phyloP scores from a whole-genome alignment of 2,113 vertebrate species.

The Nibea albiflora region DNA sequence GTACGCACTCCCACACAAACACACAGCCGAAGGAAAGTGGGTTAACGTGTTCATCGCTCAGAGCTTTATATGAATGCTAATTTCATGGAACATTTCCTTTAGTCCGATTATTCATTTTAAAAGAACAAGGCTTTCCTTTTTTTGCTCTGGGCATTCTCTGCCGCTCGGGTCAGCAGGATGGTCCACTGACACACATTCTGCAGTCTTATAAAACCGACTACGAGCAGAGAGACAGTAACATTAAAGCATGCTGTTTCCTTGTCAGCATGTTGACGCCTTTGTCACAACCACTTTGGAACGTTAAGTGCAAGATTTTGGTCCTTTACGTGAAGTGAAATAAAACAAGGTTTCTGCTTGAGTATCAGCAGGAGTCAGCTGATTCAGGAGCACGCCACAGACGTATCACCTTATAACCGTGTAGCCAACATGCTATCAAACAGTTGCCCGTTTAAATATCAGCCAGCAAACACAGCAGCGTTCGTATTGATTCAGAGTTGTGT shows the following conservation, averaged over 20 bases:
- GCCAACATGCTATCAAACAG: not conserved
- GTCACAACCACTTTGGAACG: not conserved
- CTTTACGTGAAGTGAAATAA: not conserved
- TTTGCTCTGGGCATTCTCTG: conserved; percentile 40
- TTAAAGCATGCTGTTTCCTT: not conserved
- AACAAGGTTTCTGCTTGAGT: not conserved
- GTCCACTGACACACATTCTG: conserved; percentile 79
- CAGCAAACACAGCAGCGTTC: not conserved
- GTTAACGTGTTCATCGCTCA: conserved; percentile 70
- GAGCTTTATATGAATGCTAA: conserved; percentile 64
- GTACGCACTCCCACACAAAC: conserved; percentile 24
- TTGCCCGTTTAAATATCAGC: not conserved
- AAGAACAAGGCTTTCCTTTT: conserved; percentile 6
- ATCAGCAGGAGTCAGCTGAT: conserved; percentile 1
- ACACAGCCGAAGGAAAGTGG: conserved; percentile 53
- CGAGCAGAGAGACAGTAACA: conserved; percentile 8
- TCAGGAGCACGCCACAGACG: not conserved
- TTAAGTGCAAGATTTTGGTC: not conserved
- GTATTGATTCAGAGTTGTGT: not conserved
- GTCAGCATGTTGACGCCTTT: conserved; percentile 23
- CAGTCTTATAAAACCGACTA: conserved; percentile 2
- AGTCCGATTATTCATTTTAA: conserved; percentile 43
- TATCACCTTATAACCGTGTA: not conserved
- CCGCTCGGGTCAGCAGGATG: conserved; percentile 55
- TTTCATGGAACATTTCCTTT: conserved; percentile 62